These are phyloP conservation scores for Cheilosia soror DNA, from an alignment of 2,888 invertebrate genomes.

Conservation along the genomic window DNA sequence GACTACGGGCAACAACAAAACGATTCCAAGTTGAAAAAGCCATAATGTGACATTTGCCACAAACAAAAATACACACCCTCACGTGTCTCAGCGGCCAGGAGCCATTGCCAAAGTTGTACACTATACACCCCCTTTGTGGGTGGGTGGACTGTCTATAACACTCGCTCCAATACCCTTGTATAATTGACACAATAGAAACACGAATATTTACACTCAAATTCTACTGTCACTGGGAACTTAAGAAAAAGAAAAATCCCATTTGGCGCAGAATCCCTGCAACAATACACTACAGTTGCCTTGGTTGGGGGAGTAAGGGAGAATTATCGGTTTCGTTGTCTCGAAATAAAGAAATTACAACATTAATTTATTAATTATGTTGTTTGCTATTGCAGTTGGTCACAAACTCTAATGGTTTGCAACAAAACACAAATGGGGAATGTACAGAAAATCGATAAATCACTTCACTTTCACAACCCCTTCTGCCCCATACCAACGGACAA, in stretches of 20 bases:
- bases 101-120: slow-evolving; percentile 59
- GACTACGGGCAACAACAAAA: slow-evolving; percentile 66
- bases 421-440: background rate
- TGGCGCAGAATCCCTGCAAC: slow-evolving; percentile 69
- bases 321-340: slow-evolving; percentile 39
- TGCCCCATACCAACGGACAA: background rate
- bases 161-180: slow-evolving; percentile 22
- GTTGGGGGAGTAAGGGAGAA: slow-evolving; percentile 23
- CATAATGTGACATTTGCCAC: slow-evolving; percentile 43
- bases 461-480: slow-evolving; percentile 49
- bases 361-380: slow-evolving; percentile 57
- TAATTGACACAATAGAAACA: slow-evolving; percentile 51
- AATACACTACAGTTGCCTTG: slow-evolving; percentile 3
- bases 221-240: slow-evolving; percentile 41
- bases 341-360: slow-evolving; percentile 49
- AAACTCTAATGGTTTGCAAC: background rate
- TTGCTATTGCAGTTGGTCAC: slow-evolving; percentile 35
- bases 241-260: slow-evolving; percentile 42
- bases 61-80: slow-evolving; percentile 37
- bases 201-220: slow-evolving; percentile 58
- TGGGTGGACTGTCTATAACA: slow-evolving; percentile 17
- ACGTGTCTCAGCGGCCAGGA: slow-evolving; percentile 65
- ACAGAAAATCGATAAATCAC: slow-evolving; percentile 70
- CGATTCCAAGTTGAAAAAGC: slow-evolving; percentile 43
- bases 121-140: slow-evolving; percentile 38